A percentile compares a stretch with the other conserved stretches of the same genome.
These are phyloP conservation scores for Cydia amplana DNA, from an alignment of 1,140 invertebrate species.

Conservation along the genomic window DNA sequence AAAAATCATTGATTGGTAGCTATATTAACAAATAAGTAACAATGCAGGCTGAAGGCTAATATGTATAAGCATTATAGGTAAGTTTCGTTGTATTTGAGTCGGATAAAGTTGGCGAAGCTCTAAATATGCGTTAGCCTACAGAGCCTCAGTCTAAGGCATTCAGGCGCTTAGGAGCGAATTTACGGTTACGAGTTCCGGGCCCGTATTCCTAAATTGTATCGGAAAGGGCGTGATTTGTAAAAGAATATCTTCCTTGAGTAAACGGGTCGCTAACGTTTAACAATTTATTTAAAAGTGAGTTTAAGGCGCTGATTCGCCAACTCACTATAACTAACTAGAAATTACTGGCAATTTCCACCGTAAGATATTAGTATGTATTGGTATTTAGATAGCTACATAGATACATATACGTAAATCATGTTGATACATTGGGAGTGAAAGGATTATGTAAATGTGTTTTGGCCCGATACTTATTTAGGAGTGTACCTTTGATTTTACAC, in stretches of 20 bases:
- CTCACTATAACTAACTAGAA: neutral
- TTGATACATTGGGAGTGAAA: conserved; percentile 36
- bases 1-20: too few relatives aligned
- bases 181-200: conserved; percentile 54
- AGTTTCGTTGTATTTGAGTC: conserved; percentile 48
- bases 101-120: conserved; percentile 42
- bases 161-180: conserved; percentile 54
- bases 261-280: conserved; percentile 14
- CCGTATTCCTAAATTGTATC: conserved; percentile 51
- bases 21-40: too few relatives aligned
- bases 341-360: neutral
- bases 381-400: too few relatives aligned
- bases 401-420: neutral
- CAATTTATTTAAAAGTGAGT: conserved; percentile 35
- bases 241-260: conserved; percentile 42
- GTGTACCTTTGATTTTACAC: conserved; percentile 65
- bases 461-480: conserved; percentile 56
- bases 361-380: neutral
- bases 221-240: conserved; percentile 39
- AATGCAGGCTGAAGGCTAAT: conserved; percentile 38
- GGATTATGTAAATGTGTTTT: conserved; percentile 51
- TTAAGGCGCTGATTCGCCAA: conserved; percentile 1
- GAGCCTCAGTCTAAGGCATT: conserved; percentile 50
- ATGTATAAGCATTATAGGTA: conserved; percentile 32
- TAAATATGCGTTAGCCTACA: conserved; percentile 53